Percentiles rank a stretch among this genome's conserved stretches.
Conservation (phyloP, 2,113 vertebrate genomes). For the Tachuris rubrigastra region DNA sequence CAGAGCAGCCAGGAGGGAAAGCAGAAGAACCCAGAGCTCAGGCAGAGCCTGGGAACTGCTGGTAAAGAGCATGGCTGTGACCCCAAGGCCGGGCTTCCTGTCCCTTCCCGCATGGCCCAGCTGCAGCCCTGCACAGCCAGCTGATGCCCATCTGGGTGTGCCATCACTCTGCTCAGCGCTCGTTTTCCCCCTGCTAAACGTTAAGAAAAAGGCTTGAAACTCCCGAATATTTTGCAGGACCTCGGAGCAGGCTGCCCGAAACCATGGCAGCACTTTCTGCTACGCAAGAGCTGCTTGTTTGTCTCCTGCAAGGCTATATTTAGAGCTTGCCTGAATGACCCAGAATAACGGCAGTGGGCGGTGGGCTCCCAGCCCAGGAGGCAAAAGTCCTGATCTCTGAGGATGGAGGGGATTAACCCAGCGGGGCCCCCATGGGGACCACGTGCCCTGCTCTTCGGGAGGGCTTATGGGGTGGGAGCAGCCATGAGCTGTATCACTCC, state of each 20-base stretch:
- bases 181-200: background rate
- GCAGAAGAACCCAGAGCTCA: background rate
- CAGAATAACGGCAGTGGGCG: background rate
- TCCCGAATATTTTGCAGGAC: background rate
- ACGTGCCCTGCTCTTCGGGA: background rate
- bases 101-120: background rate
- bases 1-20: background rate
- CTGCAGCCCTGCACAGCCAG: background rate
- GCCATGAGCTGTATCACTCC: background rate
- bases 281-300: background rate
- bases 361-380: background rate
- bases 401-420: background rate
- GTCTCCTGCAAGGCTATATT: background rate
- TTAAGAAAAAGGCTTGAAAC: background rate
- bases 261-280: background rate
- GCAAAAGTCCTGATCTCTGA: background rate
- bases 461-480: background rate
- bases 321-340: background rate
- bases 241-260: background rate
- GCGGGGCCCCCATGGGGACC: accelerated
- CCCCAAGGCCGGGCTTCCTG: background rate
- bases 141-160: background rate
- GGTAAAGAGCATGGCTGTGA: background rate
- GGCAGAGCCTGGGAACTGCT: constrained; percentile 21
- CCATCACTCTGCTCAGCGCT: background rate